A percentile compares a stretch with the other conserved stretches of the same genome.
These are phyloP conservation scores for Aplysia californica DNA, from an alignment of 1,140 invertebrate genomes.

Conservation along the genomic window DNA sequence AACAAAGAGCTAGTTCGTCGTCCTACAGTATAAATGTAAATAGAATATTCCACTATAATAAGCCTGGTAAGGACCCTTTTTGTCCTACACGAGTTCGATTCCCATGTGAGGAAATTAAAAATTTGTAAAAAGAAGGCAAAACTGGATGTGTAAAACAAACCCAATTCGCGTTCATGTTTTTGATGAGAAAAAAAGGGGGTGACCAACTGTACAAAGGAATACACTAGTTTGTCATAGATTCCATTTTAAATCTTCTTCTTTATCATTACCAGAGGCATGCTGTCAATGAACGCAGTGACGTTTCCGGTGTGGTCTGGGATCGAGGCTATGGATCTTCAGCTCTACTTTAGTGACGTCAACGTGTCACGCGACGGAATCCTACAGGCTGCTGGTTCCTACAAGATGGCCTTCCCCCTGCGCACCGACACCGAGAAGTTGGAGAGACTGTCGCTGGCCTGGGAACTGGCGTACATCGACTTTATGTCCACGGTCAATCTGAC, in stretches of 20 bases:
- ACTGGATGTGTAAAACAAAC: not conserved
- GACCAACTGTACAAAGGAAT: not conserved
- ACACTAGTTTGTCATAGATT: not conserved
- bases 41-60: no score
- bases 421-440: conserved; percentile 14
- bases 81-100: not conserved
- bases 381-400: conserved; percentile 12
- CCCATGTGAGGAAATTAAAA: not conserved
- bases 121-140: not conserved
- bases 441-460: conserved; percentile 28
- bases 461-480: conserved; percentile 11
- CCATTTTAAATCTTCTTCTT: not conserved
- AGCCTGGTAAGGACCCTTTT: no score
- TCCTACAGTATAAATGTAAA: no score
- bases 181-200: not conserved
- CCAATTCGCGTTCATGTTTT: not conserved
- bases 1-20: no score
- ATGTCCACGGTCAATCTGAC: conserved; percentile 17
- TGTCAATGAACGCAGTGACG: no score
- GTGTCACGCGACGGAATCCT: conserved; percentile 8
- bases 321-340: conserved; percentile 1
- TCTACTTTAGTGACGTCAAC: conserved; percentile 11
- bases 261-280: not conserved
- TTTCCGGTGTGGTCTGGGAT: conserved; percentile 9
- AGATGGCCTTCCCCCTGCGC: conserved; percentile 29